Conservation (phyloP, 2,113 vertebrate species). For the Myotis yumanensis region DNA sequence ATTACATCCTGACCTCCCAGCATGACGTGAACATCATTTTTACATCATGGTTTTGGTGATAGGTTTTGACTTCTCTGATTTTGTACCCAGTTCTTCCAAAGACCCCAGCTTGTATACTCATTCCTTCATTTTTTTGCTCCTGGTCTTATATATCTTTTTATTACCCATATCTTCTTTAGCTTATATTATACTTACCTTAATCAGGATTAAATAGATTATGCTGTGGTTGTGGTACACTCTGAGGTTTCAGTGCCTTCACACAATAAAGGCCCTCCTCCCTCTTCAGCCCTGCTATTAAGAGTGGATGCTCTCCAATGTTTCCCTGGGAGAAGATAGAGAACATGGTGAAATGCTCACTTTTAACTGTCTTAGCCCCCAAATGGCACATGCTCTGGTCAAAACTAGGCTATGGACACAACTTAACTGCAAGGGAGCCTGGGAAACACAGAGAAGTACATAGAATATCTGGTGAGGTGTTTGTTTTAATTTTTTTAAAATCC, state of each 20-base stretch:
- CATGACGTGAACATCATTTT: neutral
- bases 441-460: neutral
- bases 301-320: neutral
- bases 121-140: neutral
- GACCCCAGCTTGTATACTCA: neutral
- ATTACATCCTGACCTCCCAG: neutral
- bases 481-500: neutral
- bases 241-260: neutral
- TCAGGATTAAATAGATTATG: neutral
- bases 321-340: neutral
- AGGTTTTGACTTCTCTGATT: neutral
- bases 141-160: neutral
- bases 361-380: neutral
- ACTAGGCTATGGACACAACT: neutral
- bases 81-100: neutral
- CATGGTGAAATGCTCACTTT: neutral
- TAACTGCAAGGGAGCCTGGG: neutral
- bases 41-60: neutral
- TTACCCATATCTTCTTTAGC: neutral
- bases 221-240: neutral
- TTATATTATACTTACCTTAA: neutral
- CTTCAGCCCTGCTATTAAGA: neutral
- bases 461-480: neutral
- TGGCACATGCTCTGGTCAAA: neutral
- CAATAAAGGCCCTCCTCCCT: neutral